Evolutionary conservation across 2,888 invertebrate species (phyloP).

Genomic region (Sarcophaga caerulescens): DNA sequence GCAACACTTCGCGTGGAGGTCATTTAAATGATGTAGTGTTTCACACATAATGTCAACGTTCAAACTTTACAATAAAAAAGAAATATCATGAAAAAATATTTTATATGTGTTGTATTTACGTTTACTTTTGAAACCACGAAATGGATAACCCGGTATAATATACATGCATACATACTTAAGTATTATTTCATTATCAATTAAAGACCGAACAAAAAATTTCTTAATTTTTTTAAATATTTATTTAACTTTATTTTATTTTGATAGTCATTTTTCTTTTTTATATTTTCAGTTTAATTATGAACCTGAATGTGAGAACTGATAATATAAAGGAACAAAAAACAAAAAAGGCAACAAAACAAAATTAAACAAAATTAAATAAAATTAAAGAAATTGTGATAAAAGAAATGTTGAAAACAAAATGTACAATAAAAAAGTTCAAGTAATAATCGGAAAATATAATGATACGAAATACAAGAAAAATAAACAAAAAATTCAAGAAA

Average conservation of each 20-base stretch:
- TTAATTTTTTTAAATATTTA: slow-evolving; percentile 20
- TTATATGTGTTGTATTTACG: no score
- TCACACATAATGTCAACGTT: no score
- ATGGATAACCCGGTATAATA: no score
- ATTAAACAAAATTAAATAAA: slow-evolving; percentile 4
- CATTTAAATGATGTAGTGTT: no score
- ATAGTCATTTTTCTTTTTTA: slow-evolving; percentile 32
- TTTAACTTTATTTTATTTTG: slow-evolving; percentile 31
- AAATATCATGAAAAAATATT: no score
- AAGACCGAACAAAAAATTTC: background rate
- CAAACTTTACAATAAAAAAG: no score
- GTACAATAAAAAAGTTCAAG: background rate
- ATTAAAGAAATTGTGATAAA: slow-evolving; percentile 29
- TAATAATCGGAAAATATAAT: background rate
- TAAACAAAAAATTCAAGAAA: background rate
- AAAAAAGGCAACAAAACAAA: slow-evolving; percentile 8
- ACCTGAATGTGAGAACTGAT: slow-evolving; percentile 49
- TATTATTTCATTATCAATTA: background rate
- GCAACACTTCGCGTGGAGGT: no score
- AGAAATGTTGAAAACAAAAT: background rate
- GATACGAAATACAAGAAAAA: slow-evolving; percentile 27
- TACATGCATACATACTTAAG: no score
- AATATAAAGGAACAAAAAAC: slow-evolving; percentile 20
- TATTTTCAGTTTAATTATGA: slow-evolving; percentile 60
- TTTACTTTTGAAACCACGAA: no score